Evolutionary conservation across 37 sponge, comb jelly and placozoan genomes (phyloP), one percentile per base, ranked within the genome.

Genomic region (Ianthella basta): DNA sequence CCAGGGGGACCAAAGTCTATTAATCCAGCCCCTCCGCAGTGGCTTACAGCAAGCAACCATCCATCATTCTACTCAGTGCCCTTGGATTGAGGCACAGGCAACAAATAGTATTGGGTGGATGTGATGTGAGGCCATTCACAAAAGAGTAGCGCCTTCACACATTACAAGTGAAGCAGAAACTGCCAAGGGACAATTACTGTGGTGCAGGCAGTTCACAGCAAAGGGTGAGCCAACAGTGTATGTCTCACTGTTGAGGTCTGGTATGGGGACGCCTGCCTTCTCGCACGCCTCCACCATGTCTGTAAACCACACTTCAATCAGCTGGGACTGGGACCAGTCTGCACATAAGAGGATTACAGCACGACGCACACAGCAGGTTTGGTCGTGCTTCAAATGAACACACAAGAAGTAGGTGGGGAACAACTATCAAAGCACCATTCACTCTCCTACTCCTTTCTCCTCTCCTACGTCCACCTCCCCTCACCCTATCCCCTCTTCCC

Each of bases 271-370:
- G 19, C 97, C 97, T 44, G 92, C 95, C 18, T 57, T 70, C 40
- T 94, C 92, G 86, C 92, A 97, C 15, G 86, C 82, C 15, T 61
- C 82, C 55, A 50, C 84, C 4, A 88, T 83, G 60, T 92, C 91
- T 4, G 29, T 69, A 80, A 97, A 84, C 97, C 97, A 97, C 0
- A 88, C 91, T 13, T 94, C 87, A 33, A 97, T 56, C 66, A 97
- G 86, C 59, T 57, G 35, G 69, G 92, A 88, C 50, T 88, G 87
- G 35, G 92, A 92, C 97, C 97, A 97, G 1, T 90, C 96, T 96
- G 41, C 0, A 79, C 27, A 18, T 18, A 83, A 18, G 21, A 30
- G 20, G n/a, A 34, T n/a, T 18, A 21, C 27, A 81, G 6, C 12
- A 32, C 50, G 30, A 1, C 15, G n/a, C 14, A 16, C 32, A 60